These are phyloP conservation scores for Trachelus tabidus DNA, from an alignment of 2,888 invertebrate species.

Conservation along the genomic window DNA sequence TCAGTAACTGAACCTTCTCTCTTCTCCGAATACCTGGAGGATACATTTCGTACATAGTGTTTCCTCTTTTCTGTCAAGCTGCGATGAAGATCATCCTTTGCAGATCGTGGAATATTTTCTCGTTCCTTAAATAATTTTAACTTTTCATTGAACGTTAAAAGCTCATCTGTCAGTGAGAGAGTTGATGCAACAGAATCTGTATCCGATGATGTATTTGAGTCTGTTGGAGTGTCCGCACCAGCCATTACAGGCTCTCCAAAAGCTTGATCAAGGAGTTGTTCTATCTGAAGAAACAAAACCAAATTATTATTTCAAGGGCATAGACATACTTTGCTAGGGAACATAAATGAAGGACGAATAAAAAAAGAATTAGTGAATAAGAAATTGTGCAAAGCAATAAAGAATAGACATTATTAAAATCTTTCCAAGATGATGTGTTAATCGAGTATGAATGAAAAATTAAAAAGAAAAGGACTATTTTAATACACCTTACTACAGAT, in stretches of 20 bases:
- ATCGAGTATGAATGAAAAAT: background rate
- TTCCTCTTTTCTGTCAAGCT: slow-evolving; percentile 74
- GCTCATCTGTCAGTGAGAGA: slow-evolving; percentile 55
- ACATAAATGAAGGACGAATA: background rate
- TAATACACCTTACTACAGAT: background rate
- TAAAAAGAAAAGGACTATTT: background rate
- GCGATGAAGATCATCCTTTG: slow-evolving; percentile 67
- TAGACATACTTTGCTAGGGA: background rate
- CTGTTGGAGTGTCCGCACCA: slow-evolving; percentile 31
- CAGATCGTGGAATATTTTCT: slow-evolving; percentile 35
- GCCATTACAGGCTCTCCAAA: slow-evolving; percentile 44
- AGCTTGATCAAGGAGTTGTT: slow-evolving; percentile 54
- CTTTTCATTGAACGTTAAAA: slow-evolving; percentile 39
- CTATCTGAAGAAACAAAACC: slow-evolving; percentile 39
- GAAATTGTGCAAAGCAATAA: background rate
- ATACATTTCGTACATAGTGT: slow-evolving; percentile 75
- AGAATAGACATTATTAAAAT: background rate
- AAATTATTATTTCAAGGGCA: background rate
- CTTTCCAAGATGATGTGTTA: background rate
- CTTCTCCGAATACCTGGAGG: slow-evolving; percentile 68
- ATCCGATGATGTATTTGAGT: slow-evolving; percentile 60
- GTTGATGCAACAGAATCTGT: slow-evolving; percentile 64
- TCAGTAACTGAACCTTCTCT: slow-evolving; percentile 54
- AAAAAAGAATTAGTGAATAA: background rate
- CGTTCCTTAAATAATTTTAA: slow-evolving; percentile 34